Percentiles rank a stretch among this genome's conserved stretches.
Conservation (phyloP, 2,113 vertebrate genomes). For the Epinephelus moara region DNA sequence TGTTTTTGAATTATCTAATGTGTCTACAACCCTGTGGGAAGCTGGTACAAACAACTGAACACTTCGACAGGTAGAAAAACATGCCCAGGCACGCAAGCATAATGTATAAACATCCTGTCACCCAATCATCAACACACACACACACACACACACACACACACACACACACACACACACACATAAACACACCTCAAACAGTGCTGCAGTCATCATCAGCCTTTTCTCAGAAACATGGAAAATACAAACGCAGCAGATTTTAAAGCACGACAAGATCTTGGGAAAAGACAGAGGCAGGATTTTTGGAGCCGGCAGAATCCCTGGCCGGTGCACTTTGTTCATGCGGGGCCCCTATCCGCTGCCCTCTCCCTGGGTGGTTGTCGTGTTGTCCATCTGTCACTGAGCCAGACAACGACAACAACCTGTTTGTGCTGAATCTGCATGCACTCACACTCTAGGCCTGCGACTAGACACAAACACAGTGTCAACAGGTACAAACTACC, state of each 20-base stretch:
- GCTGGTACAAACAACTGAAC: slow-evolving; percentile 11
- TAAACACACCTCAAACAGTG: slow-evolving; percentile 33
- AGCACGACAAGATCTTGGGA: slow-evolving; percentile 67
- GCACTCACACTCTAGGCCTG: slow-evolving; percentile 25
- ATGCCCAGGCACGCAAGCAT: slow-evolving; percentile 29
- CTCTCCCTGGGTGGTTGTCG: slow-evolving; percentile 37
- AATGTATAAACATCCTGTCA: slow-evolving; percentile 41
- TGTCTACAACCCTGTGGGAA: slow-evolving; percentile 35
- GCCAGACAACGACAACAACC: slow-evolving; percentile 61
- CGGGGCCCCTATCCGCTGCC: slow-evolving; percentile 59
- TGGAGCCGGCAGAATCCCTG: slow-evolving; percentile 50
- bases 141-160: slow-evolving; percentile 16
- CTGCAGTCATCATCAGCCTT: slow-evolving; percentile 60
- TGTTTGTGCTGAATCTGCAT: slow-evolving; percentile 71
- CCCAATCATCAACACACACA: slow-evolving; percentile 6
- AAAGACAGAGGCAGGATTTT: slow-evolving; percentile 36
- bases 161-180: slow-evolving; percentile 18
- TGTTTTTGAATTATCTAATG: slow-evolving; percentile 23
- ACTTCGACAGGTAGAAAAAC: slow-evolving; percentile 31
- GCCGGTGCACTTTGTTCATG: slow-evolving; percentile 61
- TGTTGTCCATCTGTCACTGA: slow-evolving; percentile 53
- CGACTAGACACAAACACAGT: slow-evolving; percentile 38
- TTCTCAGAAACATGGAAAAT: slow-evolving; percentile 69
- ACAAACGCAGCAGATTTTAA: slow-evolving; percentile 69
- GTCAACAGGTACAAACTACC: slow-evolving; percentile 67